These are phyloP conservation scores for Psittacus erithacus DNA, from an alignment of 2,113 vertebrate genomes.

Conservation along the genomic window DNA sequence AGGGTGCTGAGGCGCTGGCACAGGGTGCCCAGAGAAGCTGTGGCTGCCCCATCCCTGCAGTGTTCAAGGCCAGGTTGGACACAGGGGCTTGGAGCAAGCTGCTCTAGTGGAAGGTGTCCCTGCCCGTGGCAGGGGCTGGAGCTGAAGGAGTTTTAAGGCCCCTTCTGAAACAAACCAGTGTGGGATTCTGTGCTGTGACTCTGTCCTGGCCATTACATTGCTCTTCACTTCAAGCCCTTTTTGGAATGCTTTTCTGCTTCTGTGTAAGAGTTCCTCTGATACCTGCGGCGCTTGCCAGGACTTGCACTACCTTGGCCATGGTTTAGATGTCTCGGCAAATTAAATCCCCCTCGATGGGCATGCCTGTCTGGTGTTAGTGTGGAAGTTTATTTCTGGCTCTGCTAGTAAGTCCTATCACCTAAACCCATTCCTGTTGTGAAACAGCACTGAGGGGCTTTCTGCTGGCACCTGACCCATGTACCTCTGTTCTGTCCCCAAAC, in stretches of 20 bases:
- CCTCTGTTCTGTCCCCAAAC: background rate
- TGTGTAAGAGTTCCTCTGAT: background rate
- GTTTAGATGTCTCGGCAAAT: background rate
- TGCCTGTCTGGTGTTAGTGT: background rate
- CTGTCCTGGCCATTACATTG: background rate
- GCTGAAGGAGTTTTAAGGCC: fast-evolving
- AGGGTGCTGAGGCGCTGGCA: background rate
- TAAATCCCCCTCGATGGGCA: background rate
- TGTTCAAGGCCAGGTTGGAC: too few species aligned
- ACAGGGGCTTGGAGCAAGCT: background rate
- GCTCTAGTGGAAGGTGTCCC: background rate
- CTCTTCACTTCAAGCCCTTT: background rate
- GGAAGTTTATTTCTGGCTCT: background rate
- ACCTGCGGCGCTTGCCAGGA: background rate
- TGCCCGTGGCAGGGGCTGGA: background rate
- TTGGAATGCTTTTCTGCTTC: background rate
- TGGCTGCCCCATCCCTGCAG: background rate
- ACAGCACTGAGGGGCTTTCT: background rate
- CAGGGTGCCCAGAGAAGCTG: background rate
- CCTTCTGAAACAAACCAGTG: background rate
- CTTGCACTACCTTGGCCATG: background rate
- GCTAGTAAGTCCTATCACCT: background rate
- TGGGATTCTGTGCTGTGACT: background rate
- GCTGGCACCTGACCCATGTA: background rate
- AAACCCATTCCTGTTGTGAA: background rate